These are phyloP conservation scores for Crenichthys baileyi DNA, from an alignment of 2,797 vertebrate species.

Conservation along the genomic window DNA sequence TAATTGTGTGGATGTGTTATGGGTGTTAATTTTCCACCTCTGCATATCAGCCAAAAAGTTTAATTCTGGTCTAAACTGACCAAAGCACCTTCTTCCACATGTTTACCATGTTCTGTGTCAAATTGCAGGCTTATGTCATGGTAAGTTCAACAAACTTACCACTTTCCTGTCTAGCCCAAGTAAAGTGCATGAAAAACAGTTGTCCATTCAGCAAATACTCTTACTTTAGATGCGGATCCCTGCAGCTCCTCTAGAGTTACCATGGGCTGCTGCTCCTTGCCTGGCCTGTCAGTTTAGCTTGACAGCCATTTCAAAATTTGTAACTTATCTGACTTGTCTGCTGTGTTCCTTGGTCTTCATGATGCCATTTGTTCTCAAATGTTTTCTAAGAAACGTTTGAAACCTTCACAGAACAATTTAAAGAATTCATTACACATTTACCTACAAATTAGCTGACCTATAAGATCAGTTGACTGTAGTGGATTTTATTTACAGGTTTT, in stretches of 20 bases:
- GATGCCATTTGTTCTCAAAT: background rate
- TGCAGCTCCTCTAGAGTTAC: background rate
- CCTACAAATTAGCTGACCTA: too few relatives aligned
- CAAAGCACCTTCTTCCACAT: too few relatives aligned
- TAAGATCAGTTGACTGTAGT: background rate
- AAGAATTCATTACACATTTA: background rate
- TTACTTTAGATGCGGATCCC: background rate
- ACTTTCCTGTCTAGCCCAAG: background rate
- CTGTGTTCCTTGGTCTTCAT: background rate
- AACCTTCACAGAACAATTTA: background rate
- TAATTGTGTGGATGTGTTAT: background rate
- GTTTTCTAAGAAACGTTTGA: background rate
- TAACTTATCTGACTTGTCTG: background rate
- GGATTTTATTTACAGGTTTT: background rate
- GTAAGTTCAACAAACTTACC: background rate
- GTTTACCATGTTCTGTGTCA: background rate
- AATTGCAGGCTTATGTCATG: background rate
- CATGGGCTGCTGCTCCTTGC: background rate
- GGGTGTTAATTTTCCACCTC: background rate
- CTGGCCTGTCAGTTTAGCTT: background rate
- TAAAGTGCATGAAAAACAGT: background rate
- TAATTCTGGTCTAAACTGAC: background rate
- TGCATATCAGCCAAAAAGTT: background rate
- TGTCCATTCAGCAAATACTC: background rate
- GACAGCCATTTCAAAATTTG: background rate